A percentile compares a stretch with the other conserved stretches of the same genome.
Conservation (phyloP, 2,888 invertebrate species). For the Agrotis exclamationis region DNA sequence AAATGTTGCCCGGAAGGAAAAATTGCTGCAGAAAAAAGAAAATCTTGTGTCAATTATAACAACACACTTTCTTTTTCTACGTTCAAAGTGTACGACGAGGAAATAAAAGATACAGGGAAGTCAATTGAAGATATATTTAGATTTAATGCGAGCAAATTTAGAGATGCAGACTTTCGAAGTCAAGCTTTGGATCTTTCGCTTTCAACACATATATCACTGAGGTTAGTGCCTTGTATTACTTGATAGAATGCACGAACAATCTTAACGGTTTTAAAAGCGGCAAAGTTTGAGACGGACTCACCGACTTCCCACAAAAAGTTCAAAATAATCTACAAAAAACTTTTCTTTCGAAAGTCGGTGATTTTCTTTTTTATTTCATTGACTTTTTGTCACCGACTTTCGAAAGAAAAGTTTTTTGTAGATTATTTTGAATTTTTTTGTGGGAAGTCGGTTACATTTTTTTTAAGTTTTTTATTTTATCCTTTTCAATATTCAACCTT, state of each 20-base stretch:
- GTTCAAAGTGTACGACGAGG: slow-evolving; percentile 28
- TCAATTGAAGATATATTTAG: slow-evolving; percentile 30
- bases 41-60: background rate
- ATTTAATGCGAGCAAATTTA: slow-evolving; percentile 26
- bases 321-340: no score
- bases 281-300: no score
- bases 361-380: no score
- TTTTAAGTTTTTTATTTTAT: no score
- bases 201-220: slow-evolving; percentile 34
- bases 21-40: background rate
- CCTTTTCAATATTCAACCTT: no score
- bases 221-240: slow-evolving; percentile 26
- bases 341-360: no score
- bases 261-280: no score
- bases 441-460: no score
- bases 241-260: background rate
- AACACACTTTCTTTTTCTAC: slow-evolving; percentile 17
- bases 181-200: background rate
- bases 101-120: slow-evolving; percentile 2
- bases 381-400: no score
- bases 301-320: no score
- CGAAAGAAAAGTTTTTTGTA: no score
- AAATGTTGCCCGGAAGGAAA: slow-evolving; percentile 26
- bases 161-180: background rate
- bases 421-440: no score